Percentiles rank a stretch among this genome's conserved stretches.
Evolutionary conservation across 1,140 invertebrate genomes (phyloP).

Genomic region (Zaprionus davidi): DNA sequence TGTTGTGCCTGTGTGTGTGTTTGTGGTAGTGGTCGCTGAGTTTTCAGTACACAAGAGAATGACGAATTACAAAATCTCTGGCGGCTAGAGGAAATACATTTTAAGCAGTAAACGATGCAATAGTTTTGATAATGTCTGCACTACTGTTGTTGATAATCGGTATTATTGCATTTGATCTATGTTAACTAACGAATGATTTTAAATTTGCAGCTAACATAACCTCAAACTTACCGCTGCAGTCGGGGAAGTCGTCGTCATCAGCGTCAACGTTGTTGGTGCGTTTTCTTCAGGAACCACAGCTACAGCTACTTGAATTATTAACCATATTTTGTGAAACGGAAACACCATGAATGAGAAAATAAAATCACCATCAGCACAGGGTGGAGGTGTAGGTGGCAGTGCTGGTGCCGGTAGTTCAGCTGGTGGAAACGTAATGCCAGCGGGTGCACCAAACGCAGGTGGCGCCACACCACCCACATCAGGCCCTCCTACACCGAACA

Average conservation of each 20-base stretch:
- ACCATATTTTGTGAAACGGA: constrained; percentile 38
- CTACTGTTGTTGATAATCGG: constrained; percentile 13
- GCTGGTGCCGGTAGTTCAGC: constrained; percentile 33
- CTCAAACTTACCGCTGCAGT: constrained; percentile 80
- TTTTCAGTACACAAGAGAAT: constrained; percentile 72
- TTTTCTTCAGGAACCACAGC: constrained; percentile 57
- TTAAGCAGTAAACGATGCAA: constrained; percentile 18
- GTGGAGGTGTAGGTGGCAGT: constrained; percentile 35
- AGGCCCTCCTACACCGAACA: constrained; percentile 74
- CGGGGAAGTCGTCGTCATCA: constrained; percentile 73
- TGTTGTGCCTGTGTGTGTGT: constrained; percentile 50
- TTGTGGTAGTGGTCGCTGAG: constrained; percentile 58
- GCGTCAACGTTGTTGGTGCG: constrained; percentile 69
- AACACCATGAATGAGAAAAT: constrained; percentile 82
- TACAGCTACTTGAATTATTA: constrained; percentile 39
- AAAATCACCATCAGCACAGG: constrained; percentile 79
- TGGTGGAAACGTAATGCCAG: constrained; percentile 50
- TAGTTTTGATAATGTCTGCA: constrained; percentile 29
- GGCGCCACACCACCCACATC: constrained; percentile 69
- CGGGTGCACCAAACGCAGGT: constrained; percentile 34
- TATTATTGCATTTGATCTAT: constrained; percentile 16
- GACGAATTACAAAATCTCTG: constrained; percentile 67
- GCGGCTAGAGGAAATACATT: constrained; percentile 40
- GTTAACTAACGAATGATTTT: constrained; percentile 65
- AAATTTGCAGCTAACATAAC: constrained; percentile 82